Conservation (phyloP, 2,888 invertebrate species). For the Drosophila melanosoma region DNA sequence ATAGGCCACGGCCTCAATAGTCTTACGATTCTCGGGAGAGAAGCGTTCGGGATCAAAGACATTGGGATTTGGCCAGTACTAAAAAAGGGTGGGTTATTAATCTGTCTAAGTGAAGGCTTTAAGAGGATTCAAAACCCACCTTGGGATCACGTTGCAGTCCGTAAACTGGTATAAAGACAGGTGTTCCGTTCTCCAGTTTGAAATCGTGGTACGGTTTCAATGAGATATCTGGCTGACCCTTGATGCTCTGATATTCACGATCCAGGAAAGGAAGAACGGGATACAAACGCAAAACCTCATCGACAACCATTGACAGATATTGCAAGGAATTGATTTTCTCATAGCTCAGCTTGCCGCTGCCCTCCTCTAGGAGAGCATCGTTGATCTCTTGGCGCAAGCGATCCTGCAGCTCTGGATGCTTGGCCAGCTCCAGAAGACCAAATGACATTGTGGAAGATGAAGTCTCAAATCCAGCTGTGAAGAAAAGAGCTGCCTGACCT, state of each 20-base stretch:
- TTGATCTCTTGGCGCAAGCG: constrained; percentile 85
- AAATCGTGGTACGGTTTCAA: constrained; percentile 81
- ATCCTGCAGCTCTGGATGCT: constrained; percentile 84
- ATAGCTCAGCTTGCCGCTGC: constrained; percentile 83
- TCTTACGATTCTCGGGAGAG: constrained; percentile 74
- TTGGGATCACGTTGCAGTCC: constrained; percentile 83
- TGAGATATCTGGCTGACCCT: constrained; percentile 64
- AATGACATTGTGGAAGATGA: constrained; percentile 85
- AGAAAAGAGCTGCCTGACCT: constrained; percentile 83
- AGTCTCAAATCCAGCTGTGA: constrained; percentile 84
- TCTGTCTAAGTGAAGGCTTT: too few species aligned
- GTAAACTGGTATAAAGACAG: constrained; percentile 82
- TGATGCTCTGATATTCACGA: constrained; percentile 73
- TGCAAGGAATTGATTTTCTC: constrained; percentile 84
- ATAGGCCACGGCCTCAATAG: constrained; percentile 74
- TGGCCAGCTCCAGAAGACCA: constrained; percentile 84
- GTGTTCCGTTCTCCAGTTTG: constrained; percentile 76
- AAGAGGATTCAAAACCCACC: constrained; percentile 50
- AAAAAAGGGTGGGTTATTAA: constrained; percentile 1
- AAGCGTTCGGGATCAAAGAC: constrained; percentile 84
- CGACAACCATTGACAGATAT: constrained; percentile 85
- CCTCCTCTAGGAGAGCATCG: constrained; percentile 75
- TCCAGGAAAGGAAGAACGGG: constrained; percentile 84
- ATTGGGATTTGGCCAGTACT: constrained; percentile 83
- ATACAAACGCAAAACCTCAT: constrained; percentile 83